Evolutionary conservation across 1,140 invertebrate genomes (phyloP).

Genomic region (Drosophila yakuba): DNA sequence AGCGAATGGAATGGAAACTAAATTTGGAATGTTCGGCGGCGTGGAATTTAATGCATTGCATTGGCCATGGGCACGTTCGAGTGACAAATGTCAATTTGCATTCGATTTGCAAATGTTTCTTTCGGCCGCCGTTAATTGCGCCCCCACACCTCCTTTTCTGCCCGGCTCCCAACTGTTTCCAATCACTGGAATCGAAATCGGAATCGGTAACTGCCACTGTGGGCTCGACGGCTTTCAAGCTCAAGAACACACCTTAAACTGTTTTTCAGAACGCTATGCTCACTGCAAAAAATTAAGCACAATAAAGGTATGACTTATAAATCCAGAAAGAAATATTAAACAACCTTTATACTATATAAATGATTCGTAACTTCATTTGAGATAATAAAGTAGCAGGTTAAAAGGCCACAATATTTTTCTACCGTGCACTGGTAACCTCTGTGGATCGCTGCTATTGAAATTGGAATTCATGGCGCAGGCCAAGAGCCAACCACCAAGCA

Average conservation of each 20-base stretch:
- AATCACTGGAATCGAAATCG: conserved; percentile 45
- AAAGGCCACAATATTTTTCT: background rate
- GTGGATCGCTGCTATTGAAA: conserved; percentile 45
- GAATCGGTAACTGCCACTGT: conserved; percentile 31
- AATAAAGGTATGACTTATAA: no score
- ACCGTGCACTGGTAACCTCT: conserved; percentile 31
- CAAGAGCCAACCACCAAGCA: conserved; percentile 34
- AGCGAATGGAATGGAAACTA: conserved; percentile 38
- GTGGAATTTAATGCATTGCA: conserved; percentile 41
- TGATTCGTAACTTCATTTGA: no score
- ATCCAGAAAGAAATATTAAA: no score
- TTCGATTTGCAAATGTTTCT: conserved; percentile 72
- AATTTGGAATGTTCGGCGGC: conserved; percentile 28
- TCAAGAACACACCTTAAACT: conserved; percentile 84
- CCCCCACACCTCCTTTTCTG: background rate
- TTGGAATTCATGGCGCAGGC: conserved; percentile 58
- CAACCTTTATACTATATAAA: no score
- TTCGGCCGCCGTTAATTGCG: conserved; percentile 70
- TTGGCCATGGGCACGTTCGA: conserved; percentile 72
- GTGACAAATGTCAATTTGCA: conserved; percentile 83
- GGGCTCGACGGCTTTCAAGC: conserved; percentile 62
- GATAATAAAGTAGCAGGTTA: no score
- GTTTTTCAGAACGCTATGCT: conserved; percentile 22
- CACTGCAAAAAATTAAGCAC: background rate
- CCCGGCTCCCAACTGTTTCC: conserved; percentile 28